Conservation (phyloP, 2,888 invertebrate species). For the Microplitis manilae region DNA sequence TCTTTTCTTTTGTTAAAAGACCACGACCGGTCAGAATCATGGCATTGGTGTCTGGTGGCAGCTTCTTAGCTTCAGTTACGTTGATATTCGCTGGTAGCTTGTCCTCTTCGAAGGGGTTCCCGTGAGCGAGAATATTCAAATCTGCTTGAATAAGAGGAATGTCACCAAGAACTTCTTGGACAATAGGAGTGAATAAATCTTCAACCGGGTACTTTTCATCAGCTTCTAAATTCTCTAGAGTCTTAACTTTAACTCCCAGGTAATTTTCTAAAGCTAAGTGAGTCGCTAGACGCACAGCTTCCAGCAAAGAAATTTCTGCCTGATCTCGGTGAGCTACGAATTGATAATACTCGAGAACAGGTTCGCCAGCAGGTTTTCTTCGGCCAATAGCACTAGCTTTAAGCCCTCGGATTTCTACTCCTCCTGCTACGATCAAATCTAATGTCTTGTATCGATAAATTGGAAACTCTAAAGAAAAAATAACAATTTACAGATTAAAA, state of each 20-base stretch:
- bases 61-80: slow-evolving; percentile 76
- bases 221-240: slow-evolving; percentile 64
- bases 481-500: background rate
- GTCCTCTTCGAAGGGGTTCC: slow-evolving; percentile 71
- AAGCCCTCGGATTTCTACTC: slow-evolving; percentile 76
- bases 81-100: slow-evolving; percentile 74
- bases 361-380: slow-evolving; percentile 72
- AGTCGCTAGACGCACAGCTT: slow-evolving; percentile 65
- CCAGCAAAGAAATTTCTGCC: slow-evolving; percentile 54
- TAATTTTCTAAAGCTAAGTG: slow-evolving; percentile 75
- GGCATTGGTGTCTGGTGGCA: slow-evolving; percentile 74
- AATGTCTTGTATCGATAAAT: slow-evolving; percentile 68
- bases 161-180: slow-evolving; percentile 78
- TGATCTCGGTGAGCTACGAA: slow-evolving; percentile 74
- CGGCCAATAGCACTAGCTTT: slow-evolving; percentile 75
- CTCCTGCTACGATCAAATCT: slow-evolving; percentile 73
- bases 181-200: slow-evolving; percentile 72
- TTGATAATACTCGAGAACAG: slow-evolving; percentile 74
- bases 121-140: slow-evolving; percentile 73
- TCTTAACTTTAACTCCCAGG: slow-evolving; percentile 62
- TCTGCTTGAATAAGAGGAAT: slow-evolving; percentile 81
- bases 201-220: slow-evolving; percentile 58
- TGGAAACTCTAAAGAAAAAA: slow-evolving; percentile 62
- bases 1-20: slow-evolving; percentile 68
- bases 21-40: slow-evolving; percentile 74